A percentile compares a stretch with the other conserved stretches of the same genome.
Evolutionary conservation across 2,113 vertebrate genomes (phyloP).

Genomic region (Peromyscus californicus): DNA sequence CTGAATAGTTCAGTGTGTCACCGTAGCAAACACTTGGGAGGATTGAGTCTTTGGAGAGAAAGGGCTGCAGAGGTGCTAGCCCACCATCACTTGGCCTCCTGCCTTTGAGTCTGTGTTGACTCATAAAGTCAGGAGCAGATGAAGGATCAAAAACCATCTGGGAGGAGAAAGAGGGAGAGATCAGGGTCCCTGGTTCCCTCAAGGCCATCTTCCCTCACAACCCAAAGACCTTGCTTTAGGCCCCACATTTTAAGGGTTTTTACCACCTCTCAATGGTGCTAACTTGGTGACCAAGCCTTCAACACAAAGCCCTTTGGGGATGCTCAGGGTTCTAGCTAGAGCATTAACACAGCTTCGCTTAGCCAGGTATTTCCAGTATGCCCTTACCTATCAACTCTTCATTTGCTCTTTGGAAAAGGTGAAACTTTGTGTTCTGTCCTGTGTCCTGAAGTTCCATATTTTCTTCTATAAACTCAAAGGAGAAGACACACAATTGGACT

Average conservation of each 20-base stretch:
- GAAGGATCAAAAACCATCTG: background rate
- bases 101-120: background rate
- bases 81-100: background rate
- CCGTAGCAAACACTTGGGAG: background rate
- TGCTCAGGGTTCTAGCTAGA: background rate
- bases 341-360: background rate
- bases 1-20: background rate
- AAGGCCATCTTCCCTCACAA: background rate
- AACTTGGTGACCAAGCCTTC: background rate
- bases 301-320: background rate
- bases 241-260: no score
- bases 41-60: background rate
- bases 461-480: background rate
- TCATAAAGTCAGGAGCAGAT: background rate
- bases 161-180: background rate
- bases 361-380: background rate
- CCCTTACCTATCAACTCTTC: fast-evolving
- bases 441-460: background rate
- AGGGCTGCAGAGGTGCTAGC: no score
- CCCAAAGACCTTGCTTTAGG: background rate
- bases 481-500: background rate
- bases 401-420: background rate
- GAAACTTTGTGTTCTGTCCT: no score
- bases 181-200: background rate
- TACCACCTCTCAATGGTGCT: background rate